A percentile compares a stretch with the other conserved stretches of the same genome.
These are phyloP conservation scores for Narcine bancroftii DNA, from an alignment of 2,113 vertebrate species.

Conservation along the genomic window DNA sequence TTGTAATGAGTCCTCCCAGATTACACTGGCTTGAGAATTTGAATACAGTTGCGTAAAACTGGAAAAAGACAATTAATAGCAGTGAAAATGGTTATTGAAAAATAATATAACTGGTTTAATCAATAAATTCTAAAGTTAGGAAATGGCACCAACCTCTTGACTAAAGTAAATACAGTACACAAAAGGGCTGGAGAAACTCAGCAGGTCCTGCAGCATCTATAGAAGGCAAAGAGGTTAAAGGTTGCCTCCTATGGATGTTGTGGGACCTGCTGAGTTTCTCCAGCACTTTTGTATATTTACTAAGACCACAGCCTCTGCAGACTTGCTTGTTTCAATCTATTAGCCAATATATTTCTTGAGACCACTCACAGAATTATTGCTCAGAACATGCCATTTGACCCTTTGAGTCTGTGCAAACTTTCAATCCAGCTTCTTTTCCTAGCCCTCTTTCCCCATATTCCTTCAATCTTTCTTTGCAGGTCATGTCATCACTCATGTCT, in stretches of 20 bases:
- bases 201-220: no score
- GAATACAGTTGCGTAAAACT: neutral
- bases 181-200: no score
- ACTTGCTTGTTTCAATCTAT: no score
- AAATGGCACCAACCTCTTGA: no score
- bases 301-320: no score
- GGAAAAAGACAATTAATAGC: neutral
- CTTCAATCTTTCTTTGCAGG: neutral
- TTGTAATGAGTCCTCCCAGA: neutral
- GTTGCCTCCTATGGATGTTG: no score
- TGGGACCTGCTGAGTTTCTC: no score
- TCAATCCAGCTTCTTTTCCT: neutral
- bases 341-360: neutral
- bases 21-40: neutral
- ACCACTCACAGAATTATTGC: neutral
- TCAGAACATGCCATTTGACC: neutral
- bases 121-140: neutral
- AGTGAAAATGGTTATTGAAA: neutral
- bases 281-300: no score
- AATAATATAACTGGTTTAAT: neutral
- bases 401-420: neutral
- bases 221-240: no score
- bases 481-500: no score
- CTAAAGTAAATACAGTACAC: no score
- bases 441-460: neutral